A percentile compares a stretch with the other conserved stretches of the same genome.
Evolutionary conservation across 2,888 invertebrate species (phyloP).

Genomic region (Mesorhabditis sp.): DNA sequence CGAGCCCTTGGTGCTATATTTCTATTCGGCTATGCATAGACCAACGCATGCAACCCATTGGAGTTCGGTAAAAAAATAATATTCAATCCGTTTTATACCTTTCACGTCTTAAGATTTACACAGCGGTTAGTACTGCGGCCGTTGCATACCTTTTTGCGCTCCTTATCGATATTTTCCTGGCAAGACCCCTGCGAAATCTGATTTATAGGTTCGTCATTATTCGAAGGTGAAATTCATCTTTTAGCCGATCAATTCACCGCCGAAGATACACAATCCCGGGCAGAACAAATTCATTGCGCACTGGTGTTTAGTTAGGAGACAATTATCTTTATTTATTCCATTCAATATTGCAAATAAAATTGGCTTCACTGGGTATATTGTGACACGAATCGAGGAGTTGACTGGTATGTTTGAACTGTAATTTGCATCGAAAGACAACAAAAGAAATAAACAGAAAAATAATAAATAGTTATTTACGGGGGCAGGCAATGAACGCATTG

Average conservation of each 20-base stretch:
- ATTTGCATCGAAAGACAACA: no score
- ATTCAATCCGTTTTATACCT: slow-evolving; percentile 4
- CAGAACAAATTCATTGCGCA: neutral
- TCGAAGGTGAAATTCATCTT: no score
- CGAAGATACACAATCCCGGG: neutral
- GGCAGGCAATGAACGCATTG: no score
- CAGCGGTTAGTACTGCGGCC: slow-evolving; percentile 39
- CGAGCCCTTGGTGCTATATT: slow-evolving; percentile 52
- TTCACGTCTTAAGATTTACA: slow-evolving; percentile 32
- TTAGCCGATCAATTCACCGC: slow-evolving; percentile 6
- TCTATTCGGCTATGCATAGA: slow-evolving; percentile 55
- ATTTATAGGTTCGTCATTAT: slow-evolving; percentile 14
- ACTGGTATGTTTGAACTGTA: no score
- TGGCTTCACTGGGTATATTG: no score
- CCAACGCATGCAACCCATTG: slow-evolving; percentile 52
- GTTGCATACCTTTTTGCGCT: slow-evolving; percentile 44
- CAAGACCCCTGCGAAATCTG: slow-evolving; percentile 43
- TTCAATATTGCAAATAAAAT: no score
- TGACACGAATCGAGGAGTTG: no score
- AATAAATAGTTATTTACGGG: no score
- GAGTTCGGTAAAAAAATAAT: slow-evolving; percentile 39
- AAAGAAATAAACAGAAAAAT: no score
- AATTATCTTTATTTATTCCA: no score
- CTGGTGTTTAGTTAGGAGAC: neutral
- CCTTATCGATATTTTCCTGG: slow-evolving; percentile 41